Evolutionary conservation across 1,140 invertebrate genomes (phyloP).

Genomic region (Zaprionus lachaisei): DNA sequence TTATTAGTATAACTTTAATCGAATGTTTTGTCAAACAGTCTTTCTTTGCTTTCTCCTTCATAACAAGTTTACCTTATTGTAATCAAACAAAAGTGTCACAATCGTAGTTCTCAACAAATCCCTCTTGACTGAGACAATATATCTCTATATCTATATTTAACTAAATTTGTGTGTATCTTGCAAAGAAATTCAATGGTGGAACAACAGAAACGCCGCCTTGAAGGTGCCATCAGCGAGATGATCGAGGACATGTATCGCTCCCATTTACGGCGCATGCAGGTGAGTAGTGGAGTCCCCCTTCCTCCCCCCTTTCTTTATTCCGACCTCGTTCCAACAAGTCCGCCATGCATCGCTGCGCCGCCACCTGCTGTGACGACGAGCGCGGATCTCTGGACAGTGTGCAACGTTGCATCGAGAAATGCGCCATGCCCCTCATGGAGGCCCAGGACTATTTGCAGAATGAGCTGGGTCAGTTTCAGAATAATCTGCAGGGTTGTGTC

Average conservation of each 20-base stretch:
- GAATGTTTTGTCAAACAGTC: not conserved
- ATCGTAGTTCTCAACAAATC: not conserved
- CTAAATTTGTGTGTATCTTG: slow-evolving; percentile 39
- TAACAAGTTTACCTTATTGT: slow-evolving; percentile 23
- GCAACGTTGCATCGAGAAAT: slow-evolving; percentile 93
- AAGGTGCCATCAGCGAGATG: slow-evolving; percentile 91
- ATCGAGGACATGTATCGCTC: slow-evolving; percentile 92
- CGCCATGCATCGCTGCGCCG: slow-evolving; percentile 94
- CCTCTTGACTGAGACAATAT: slow-evolving; percentile 25
- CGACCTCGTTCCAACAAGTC: slow-evolving; percentile 67
- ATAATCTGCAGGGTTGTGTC: slow-evolving; percentile 93
- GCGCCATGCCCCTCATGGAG: slow-evolving; percentile 89
- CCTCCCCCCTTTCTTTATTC: not conserved
- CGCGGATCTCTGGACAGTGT: slow-evolving; percentile 89
- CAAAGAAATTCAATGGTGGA: slow-evolving; percentile 88
- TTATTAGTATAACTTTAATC: not conserved
- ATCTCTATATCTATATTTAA: slow-evolving; percentile 19
- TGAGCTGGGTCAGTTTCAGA: slow-evolving; percentile 88
- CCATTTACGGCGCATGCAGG: slow-evolving; percentile 94
- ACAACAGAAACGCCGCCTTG: slow-evolving; percentile 90
- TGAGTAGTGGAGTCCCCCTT: slow-evolving; percentile 73
- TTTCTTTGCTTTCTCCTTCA: not conserved
- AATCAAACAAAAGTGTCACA: slow-evolving; percentile 5
- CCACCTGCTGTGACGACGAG: slow-evolving; percentile 93
- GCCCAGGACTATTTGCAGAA: slow-evolving; percentile 92